Evolutionary conservation across 2,888 invertebrate species (phyloP).

Genomic region (Spilarctia lutea): DNA sequence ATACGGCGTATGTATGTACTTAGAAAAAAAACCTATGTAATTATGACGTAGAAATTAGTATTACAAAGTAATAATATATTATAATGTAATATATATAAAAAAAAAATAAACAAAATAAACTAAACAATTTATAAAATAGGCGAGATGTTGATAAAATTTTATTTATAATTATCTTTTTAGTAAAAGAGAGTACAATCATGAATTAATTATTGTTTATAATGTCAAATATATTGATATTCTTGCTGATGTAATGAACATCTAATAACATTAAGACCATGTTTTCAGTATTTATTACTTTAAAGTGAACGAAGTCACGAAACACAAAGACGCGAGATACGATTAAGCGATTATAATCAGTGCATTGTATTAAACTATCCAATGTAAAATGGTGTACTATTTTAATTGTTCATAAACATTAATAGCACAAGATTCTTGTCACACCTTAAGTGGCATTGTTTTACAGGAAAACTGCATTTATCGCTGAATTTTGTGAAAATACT

Average conservation of each 20-base stretch:
- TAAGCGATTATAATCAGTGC: too few relatives aligned
- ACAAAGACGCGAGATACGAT: neutral
- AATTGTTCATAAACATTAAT: neutral
- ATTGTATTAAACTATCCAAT: neutral
- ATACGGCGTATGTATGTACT: neutral
- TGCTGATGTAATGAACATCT: neutral
- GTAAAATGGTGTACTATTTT: neutral
- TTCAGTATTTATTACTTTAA: neutral
- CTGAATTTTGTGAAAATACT: neutral
- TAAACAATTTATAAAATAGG: neutral
- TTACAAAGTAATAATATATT: too few relatives aligned
- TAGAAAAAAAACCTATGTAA: too few relatives aligned
- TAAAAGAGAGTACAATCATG: neutral
- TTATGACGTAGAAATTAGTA: too few relatives aligned
- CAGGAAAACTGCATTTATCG: slow-evolving; percentile 7
- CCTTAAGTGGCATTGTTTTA: neutral
- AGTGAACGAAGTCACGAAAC: neutral
- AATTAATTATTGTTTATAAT: neutral
- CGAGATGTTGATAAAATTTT: neutral
- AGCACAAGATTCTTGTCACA: slow-evolving; percentile 1
- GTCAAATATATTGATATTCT: neutral
- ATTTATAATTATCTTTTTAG: neutral
- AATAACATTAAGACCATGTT: neutral
- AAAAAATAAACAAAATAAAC: too few relatives aligned
- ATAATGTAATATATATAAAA: too few relatives aligned